Evolutionary conservation across 2,113 vertebrate species (phyloP).

Genomic region (Pitta sordida): DNA sequence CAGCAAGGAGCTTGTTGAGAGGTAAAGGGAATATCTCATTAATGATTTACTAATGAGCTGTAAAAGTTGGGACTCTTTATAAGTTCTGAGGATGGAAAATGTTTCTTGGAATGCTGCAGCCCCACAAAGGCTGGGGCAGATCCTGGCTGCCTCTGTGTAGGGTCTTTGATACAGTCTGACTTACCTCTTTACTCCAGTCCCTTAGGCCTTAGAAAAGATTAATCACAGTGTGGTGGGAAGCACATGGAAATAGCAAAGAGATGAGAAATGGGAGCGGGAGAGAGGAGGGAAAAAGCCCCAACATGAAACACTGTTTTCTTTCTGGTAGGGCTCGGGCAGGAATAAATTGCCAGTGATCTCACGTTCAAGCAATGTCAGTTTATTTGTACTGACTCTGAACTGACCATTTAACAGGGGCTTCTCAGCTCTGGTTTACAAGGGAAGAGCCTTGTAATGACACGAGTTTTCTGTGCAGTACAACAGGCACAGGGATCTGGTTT

Average conservation of each 20-base stretch:
- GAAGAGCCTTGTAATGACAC: constrained; percentile 18
- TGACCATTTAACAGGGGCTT: constrained; percentile 65
- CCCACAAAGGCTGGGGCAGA: constrained; percentile 58
- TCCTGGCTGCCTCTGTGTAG: constrained; percentile 64
- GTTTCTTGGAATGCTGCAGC: constrained; percentile 59
- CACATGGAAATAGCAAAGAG: constrained; percentile 67
- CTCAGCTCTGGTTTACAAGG: constrained; percentile 10
- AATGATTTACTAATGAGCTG: constrained; percentile 55
- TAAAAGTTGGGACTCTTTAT: constrained; percentile 39
- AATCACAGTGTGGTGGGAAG: constrained; percentile 74
- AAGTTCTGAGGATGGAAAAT: constrained; percentile 51
- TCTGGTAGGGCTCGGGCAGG: constrained; percentile 73
- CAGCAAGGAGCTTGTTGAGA: constrained; percentile 26
- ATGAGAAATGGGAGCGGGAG: constrained; percentile 68
- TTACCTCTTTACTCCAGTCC: constrained; percentile 67
- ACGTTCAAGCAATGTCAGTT: constrained; percentile 72
- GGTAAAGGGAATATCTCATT: constrained; percentile 57
- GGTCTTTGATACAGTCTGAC: constrained; percentile 67
- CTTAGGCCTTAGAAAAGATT: constrained; percentile 69
- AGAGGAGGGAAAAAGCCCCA: constrained; percentile 64
- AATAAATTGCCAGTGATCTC: constrained; percentile 77
- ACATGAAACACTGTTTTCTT: constrained; percentile 76
- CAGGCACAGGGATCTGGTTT: neutral
- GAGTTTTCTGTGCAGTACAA: neutral
- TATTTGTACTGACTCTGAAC: constrained; percentile 72